Evolutionary conservation across 2,113 vertebrate species (phyloP), one percentile per base, ranked within the genome.

Genomic region (Penelope pileata): DNA sequence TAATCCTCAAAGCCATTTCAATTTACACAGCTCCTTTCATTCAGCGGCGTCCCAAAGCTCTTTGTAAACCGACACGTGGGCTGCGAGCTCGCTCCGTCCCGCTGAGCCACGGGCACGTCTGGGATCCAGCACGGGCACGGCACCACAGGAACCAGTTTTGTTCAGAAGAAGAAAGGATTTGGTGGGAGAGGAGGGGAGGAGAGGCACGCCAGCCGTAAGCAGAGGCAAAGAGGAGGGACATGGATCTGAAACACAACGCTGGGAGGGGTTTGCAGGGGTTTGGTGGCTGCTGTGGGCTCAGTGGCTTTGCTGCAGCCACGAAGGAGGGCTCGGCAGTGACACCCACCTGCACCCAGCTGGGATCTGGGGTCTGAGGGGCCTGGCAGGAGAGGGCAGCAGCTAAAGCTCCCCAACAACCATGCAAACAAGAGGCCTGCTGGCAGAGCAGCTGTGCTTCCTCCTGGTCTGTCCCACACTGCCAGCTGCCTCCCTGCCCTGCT

Each of bases 51-150:
- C 67, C 67, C 38, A 16, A 38, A 40, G 67, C 51, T 42, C 68
- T 53, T 8, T 15, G 89, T 13, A 45, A 53, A 26, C 12, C 2
- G 5, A 15, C 42, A 6, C 14, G 4, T 2, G 30, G 73, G 58
- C 32, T 50, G 3, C 4, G 14, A 6, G 51, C 38, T n/a, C 9
- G 0, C n/a, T 59, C 34, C 6, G 19, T 38, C 48, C 27, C 3
- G 4, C 63, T 7, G 26, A 14, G 75, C n/a, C 22, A 15, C 0
- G 1, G 27, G 58, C 38, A 4, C 5, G 51, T 16, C 50, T 38
- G 77, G 53, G 70, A 32, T 6, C 4, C 1, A 7, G 18, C 6
- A 7, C 30, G 26, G 43, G 27, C 62, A 2, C 34, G 50, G 34
- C 9, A 5, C 34, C 2, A 14, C 1, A 8, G 32, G 29, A 34